These are phyloP conservation scores for Cygnus olor DNA, from an alignment of 2,797 vertebrate genomes.

Conservation along the genomic window DNA sequence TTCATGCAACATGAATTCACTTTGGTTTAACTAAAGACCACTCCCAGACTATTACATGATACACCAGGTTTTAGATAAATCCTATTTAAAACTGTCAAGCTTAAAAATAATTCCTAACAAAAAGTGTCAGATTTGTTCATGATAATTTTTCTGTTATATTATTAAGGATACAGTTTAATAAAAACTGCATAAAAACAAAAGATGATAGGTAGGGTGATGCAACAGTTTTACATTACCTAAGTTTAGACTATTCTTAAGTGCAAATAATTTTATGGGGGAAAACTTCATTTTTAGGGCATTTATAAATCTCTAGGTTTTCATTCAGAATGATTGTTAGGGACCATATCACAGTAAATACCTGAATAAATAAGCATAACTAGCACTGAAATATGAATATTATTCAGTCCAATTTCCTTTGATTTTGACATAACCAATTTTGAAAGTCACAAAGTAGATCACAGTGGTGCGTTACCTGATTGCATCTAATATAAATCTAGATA, in stretches of 20 bases:
- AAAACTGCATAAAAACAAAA: conserved; percentile 7
- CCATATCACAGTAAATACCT: conserved; percentile 9
- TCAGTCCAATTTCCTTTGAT: conserved; percentile 62
- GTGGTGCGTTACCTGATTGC: conserved; percentile 22
- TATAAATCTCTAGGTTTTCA: conserved; percentile 38
- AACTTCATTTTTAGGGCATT: conserved; percentile 37
- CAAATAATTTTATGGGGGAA: conserved; percentile 26
- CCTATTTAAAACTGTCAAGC: background rate
- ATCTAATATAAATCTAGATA: conserved; percentile 60
- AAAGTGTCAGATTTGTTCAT: background rate
- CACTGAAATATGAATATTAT: conserved; percentile 49
- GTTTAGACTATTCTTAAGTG: background rate
- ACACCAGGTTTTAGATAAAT: background rate
- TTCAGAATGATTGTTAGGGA: background rate
- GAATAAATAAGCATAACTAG: conserved; percentile 43
- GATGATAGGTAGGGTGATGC: background rate
- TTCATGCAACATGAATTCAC: background rate
- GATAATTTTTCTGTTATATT: background rate
- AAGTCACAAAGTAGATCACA: conserved; percentile 50
- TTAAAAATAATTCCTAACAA: background rate
- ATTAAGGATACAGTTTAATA: background rate
- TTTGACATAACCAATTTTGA: conserved; percentile 56
- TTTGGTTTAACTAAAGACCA: background rate
- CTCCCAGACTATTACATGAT: background rate
- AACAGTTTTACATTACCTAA: background rate